Percentiles rank a stretch among this genome's conserved stretches.
Conservation (phyloP, 92 coral and sea anemone genomes). For the Ricordea florida region DNA sequence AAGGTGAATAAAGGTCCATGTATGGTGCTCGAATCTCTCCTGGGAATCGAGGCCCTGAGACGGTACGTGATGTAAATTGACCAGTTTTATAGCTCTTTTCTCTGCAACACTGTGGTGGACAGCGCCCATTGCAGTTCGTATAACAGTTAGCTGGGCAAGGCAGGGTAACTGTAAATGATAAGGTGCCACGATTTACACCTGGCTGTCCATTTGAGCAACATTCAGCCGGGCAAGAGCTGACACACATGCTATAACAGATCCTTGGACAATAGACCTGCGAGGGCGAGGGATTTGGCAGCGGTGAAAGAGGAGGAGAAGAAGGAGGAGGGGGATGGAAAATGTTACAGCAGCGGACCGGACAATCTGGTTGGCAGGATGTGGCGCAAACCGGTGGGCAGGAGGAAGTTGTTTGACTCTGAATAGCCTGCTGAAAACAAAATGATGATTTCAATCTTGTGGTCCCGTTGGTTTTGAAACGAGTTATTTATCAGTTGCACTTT, state of each 20-base stretch:
- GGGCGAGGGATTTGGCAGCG: background rate
- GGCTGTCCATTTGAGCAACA: slow-evolving; percentile 30
- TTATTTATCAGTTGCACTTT: too few species aligned
- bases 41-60: background rate
- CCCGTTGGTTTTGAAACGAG: too few species aligned
- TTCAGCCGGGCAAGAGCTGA: slow-evolving; percentile 57
- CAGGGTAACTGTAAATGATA: background rate
- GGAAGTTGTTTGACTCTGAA: background rate
- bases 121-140: background rate
- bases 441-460: background rate
- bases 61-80: too few species aligned
- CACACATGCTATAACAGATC: slow-evolving; percentile 46
- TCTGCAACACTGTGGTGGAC: slow-evolving; percentile 21
- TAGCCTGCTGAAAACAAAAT: background rate
- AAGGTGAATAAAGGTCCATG: background rate
- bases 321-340: background rate
- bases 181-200: background rate
- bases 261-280: slow-evolving; percentile 19
- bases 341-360: slow-evolving; percentile 74
- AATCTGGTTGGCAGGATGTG: slow-evolving; percentile 57
- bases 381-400: slow-evolving; percentile 61
- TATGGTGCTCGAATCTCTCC: background rate
- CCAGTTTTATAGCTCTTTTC: too few species aligned
- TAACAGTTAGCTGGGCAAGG: slow-evolving; percentile 1
- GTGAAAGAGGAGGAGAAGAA: background rate